Evolutionary conservation across 2,888 invertebrate species (phyloP).

Genomic region (Cotesia congregata): DNA sequence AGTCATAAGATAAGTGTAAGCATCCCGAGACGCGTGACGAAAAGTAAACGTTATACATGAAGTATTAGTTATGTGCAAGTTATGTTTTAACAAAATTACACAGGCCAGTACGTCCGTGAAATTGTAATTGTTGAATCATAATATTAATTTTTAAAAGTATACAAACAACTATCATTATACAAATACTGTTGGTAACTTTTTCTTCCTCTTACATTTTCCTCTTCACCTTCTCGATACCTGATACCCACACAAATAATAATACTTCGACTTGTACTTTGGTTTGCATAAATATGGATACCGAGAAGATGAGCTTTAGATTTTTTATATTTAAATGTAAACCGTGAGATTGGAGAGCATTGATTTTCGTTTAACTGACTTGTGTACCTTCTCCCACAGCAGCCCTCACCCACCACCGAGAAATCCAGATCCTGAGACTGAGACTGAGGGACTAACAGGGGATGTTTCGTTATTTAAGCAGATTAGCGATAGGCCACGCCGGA

Average conservation of each 20-base stretch:
- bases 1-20: constrained; percentile 4
- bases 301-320: neutral
- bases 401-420: neutral
- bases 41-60: constrained; percentile 24
- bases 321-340: neutral
- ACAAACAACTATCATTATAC: neutral
- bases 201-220: too few relatives aligned
- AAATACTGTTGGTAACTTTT: neutral
- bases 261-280: neutral
- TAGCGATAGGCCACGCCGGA: constrained; percentile 64
- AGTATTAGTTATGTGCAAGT: constrained; percentile 15
- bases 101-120: constrained; percentile 14
- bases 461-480: constrained; percentile 70
- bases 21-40: constrained; percentile 38
- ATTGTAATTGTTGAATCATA: constrained; percentile 17
- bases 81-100: constrained; percentile 27
- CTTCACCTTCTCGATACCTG: too few relatives aligned
- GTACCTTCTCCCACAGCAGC: constrained; percentile 32
- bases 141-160: neutral
- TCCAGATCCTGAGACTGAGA: constrained; percentile 23
- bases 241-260: neutral
- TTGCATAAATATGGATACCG: neutral
- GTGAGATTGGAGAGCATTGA: constrained; percentile 55
- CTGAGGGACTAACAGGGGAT: constrained; percentile 53
- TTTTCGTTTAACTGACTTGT: constrained; percentile 65